Percentiles rank a stretch among this genome's conserved stretches.
Evolutionary conservation across 2,888 invertebrate species (phyloP).

Genomic region (Caenorhabditis virilis): DNA sequence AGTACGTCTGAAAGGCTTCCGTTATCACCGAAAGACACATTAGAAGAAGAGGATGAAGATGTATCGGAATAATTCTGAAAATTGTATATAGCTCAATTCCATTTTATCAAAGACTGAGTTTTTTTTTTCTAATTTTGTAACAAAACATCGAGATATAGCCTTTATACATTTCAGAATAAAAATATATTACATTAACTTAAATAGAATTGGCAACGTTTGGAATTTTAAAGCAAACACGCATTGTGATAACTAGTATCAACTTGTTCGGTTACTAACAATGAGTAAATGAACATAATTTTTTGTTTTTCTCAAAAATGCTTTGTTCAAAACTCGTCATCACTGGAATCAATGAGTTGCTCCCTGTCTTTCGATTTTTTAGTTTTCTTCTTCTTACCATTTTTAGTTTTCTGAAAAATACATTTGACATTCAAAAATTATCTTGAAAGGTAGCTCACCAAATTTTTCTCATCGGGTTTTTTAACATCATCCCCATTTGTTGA

Average conservation of each 20-base stretch:
- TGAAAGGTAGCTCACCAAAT: too few relatives aligned
- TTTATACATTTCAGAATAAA: too few relatives aligned
- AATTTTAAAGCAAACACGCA: too few relatives aligned
- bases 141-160: too few relatives aligned
- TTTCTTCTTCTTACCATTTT: slow-evolving; percentile 35
- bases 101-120: slow-evolving; percentile 1
- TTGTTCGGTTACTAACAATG: too few relatives aligned
- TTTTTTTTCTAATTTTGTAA: not conserved
- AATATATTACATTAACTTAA: too few relatives aligned
- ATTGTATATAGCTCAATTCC: not conserved
- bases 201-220: too few relatives aligned
- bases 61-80: not conserved
- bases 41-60: slow-evolving; percentile 19
- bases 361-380: slow-evolving; percentile 32
- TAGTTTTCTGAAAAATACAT: slow-evolving; percentile 25
- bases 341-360: slow-evolving; percentile 36
- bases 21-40: slow-evolving; percentile 7
- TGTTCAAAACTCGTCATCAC: slow-evolving; percentile 29
- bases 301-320: too few relatives aligned
- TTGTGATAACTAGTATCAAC: too few relatives aligned
- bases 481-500: not conserved
- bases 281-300: too few relatives aligned
- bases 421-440: too few relatives aligned
- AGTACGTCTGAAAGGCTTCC: slow-evolving; percentile 14
- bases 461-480: too few relatives aligned